phyloP scores from a whole-genome alignment of 2,113 vertebrate genomes.

The Leucopsar rothschildi region DNA sequence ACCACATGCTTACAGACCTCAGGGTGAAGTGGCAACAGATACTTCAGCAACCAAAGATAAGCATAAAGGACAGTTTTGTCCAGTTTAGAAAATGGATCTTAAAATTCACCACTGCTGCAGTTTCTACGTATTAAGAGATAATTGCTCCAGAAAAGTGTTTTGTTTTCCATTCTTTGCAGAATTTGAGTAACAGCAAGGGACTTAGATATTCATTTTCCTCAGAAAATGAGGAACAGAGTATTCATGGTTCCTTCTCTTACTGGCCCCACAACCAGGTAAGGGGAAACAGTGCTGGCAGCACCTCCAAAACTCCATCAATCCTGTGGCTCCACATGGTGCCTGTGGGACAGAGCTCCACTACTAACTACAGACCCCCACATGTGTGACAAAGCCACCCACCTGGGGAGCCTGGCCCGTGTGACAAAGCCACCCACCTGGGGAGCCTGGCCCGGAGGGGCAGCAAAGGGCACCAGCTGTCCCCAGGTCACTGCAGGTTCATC shows the following conservation, averaged over 20 bases:
- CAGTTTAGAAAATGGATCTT: neutral
- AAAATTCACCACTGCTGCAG: neutral
- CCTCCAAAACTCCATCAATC: neutral
- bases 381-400: neutral
- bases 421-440: neutral
- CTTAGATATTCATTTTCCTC: neutral
- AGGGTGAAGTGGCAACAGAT: neutral
- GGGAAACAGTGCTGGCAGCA: neutral
- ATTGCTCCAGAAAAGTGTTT: neutral
- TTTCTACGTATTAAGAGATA: neutral
- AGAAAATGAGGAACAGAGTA: accelerated
- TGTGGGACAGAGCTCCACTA: too few species aligned
- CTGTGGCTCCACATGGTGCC: accelerated
- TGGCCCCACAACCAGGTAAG: too few species aligned
- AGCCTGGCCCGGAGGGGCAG: too few species aligned
- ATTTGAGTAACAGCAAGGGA: neutral
- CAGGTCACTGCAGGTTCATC: neutral
- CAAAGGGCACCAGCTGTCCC: too few species aligned
- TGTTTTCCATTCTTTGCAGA: neutral
- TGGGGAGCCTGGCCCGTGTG: accelerated
- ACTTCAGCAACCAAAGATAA: neutral
- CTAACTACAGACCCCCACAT: too few species aligned
- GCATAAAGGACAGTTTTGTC: neutral
- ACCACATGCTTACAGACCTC: neutral
- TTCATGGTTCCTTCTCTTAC: neutral